phyloP scores from a whole-genome alignment of 1,140 invertebrate genomes.

The Drosophila eugracilis region DNA sequence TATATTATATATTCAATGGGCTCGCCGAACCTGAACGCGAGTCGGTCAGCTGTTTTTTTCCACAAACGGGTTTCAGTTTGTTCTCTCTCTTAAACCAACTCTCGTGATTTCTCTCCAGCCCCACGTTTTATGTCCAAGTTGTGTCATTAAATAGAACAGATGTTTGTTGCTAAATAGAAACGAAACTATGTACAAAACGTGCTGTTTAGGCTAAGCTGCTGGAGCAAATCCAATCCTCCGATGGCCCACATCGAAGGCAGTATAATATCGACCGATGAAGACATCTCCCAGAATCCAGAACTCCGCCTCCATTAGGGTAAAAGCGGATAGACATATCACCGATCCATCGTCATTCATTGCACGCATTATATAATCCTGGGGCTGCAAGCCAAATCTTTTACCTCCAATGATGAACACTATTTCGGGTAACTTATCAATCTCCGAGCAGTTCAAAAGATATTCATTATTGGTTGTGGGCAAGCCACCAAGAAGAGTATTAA shows the following conservation, averaged over 20 bases:
- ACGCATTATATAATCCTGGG: conserved; percentile 45
- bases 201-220: conserved; percentile 22
- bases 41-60: conserved; percentile 40
- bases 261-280: conserved; percentile 89
- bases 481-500: conserved; percentile 59
- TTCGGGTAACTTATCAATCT: conserved; percentile 33
- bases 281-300: conserved; percentile 85
- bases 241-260: conserved; percentile 89
- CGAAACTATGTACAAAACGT: conserved; percentile 3
- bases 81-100: conserved; percentile 12
- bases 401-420: conserved; percentile 49
- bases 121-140: conserved; percentile 16
- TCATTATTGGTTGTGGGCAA: conserved; percentile 31
- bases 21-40: conserved; percentile 28
- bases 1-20: conserved; percentile 21
- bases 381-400: conserved; percentile 29
- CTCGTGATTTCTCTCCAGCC: conserved; percentile 11
- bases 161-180: conserved; percentile 11
- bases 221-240: conserved; percentile 87
- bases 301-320: conserved; percentile 41
- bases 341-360: conserved; percentile 30
- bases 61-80: conserved; percentile 20
- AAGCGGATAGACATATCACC: conserved; percentile 34
- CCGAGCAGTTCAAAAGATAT: conserved; percentile 36
- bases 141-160: conserved; percentile 26